phyloP scores from a whole-genome alignment of 2,888 invertebrate genomes.

The Trachelus iudaicus region DNA sequence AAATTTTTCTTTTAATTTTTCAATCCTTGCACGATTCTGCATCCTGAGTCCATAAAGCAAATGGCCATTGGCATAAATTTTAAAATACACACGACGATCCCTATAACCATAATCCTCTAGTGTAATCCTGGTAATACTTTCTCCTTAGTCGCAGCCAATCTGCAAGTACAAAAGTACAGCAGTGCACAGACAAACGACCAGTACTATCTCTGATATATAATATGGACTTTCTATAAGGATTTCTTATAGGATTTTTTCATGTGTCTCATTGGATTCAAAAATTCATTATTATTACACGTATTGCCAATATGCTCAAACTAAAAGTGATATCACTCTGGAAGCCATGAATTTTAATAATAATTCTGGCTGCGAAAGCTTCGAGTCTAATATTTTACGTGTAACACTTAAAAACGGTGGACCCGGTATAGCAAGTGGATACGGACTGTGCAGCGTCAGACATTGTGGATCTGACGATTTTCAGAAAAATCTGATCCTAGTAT shows the following conservation, averaged over 20 bases:
- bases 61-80: conserved; percentile 50
- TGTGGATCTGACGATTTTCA: not conserved
- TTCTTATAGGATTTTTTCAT: no score
- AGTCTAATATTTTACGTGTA: no score
- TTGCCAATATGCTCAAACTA: no score
- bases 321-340: no score
- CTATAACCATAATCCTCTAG: conserved; percentile 52
- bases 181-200: conserved; percentile 10
- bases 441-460: not conserved
- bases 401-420: not conserved
- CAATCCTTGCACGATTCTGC: no score
- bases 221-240: conserved; percentile 12
- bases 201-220: conserved; percentile 42
- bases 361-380: no score
- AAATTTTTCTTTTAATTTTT: not conserved
- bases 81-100: conserved; percentile 36
- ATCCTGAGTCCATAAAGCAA: no score
- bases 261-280: no score
- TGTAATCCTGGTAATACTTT: conserved; percentile 55
- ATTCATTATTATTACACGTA: no score
- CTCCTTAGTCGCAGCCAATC: conserved; percentile 40
- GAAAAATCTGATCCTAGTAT: conserved; percentile 3
- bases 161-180: not conserved
- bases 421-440: not conserved
- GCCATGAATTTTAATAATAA: no score